Percentiles rank a stretch among this genome's conserved stretches.
These are phyloP conservation scores for Xiphophorus maculatus DNA, from an alignment of 2,113 vertebrate species.

Conservation along the genomic window DNA sequence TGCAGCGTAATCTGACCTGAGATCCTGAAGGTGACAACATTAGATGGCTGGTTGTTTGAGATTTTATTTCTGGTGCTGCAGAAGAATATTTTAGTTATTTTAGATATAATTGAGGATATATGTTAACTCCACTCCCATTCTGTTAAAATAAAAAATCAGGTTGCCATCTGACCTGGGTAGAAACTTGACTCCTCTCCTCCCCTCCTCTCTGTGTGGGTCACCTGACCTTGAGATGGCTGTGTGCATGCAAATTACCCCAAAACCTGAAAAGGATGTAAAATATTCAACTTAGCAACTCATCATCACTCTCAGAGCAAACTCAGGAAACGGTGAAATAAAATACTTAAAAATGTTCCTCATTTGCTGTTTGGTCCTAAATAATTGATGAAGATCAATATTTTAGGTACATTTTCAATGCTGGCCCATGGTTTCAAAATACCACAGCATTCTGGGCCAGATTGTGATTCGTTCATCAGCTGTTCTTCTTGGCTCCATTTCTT, in stretches of 20 bases:
- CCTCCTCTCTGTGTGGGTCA: neutral
- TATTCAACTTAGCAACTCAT: neutral
- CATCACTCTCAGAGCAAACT: neutral
- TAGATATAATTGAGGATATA: neutral
- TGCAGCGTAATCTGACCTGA: slow-evolving; percentile 46
- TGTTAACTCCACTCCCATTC: neutral
- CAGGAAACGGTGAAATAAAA: neutral
- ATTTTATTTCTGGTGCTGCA: neutral
- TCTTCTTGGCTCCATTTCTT: too few relatives aligned
- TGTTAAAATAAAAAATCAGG: neutral
- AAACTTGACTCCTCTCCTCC: neutral
- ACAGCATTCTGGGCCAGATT: neutral
- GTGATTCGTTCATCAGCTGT: neutral
- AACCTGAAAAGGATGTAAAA: neutral
- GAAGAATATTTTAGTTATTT: neutral
- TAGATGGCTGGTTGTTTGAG: neutral
- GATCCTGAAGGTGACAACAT: slow-evolving; percentile 34
- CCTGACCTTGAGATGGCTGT: neutral
- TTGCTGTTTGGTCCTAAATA: neutral
- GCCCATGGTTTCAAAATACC: neutral
- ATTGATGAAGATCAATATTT: neutral
- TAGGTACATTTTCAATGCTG: neutral
- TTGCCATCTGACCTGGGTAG: neutral
- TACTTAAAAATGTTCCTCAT: neutral
- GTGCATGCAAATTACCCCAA: neutral